Evolutionary conservation across 2,797 vertebrate species (phyloP).

Genomic region (Otolemur crassicaudatus): DNA sequence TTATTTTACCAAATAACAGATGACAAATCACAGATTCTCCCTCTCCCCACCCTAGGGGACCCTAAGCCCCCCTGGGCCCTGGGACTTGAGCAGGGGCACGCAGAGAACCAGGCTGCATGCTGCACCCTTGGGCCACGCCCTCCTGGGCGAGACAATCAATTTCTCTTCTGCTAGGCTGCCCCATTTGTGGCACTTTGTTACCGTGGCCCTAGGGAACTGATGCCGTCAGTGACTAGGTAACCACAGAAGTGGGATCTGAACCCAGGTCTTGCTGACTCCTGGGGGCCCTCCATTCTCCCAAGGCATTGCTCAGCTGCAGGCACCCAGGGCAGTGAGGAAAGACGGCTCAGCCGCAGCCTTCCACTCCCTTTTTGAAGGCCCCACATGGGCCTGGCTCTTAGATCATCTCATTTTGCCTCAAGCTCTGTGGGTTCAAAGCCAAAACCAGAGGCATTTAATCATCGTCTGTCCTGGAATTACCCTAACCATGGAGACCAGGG

Average conservation of each 20-base stretch:
- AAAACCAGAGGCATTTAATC: constrained; percentile 62
- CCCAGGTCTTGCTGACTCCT: not conserved
- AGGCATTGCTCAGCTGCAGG: rapidly evolving
- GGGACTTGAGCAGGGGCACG: rapidly evolving
- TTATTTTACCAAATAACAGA: not conserved
- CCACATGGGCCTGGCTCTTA: constrained; percentile 10
- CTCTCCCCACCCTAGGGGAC: no score
- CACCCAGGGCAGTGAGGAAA: not conserved
- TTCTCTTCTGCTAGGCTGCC: not conserved
- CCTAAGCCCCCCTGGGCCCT: not conserved
- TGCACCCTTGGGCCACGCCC: no score
- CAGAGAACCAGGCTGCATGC: not conserved
- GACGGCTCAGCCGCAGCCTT: not conserved
- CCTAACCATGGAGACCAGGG: not conserved
- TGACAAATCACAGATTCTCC: not conserved
- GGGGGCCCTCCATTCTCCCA: not conserved
- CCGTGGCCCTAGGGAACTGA: not conserved
- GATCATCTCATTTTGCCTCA: constrained; percentile 48
- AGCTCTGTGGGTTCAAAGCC: constrained; percentile 59
- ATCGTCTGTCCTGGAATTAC: constrained; percentile 66
- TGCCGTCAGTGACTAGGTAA: no score
- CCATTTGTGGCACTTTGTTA: not conserved
- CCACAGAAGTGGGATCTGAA: not conserved
- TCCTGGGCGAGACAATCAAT: not conserved
- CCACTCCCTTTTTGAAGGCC: not conserved